phyloP scores from a whole-genome alignment of 2,797 vertebrate genomes.

The Melanogrammus aeglefinus region DNA sequence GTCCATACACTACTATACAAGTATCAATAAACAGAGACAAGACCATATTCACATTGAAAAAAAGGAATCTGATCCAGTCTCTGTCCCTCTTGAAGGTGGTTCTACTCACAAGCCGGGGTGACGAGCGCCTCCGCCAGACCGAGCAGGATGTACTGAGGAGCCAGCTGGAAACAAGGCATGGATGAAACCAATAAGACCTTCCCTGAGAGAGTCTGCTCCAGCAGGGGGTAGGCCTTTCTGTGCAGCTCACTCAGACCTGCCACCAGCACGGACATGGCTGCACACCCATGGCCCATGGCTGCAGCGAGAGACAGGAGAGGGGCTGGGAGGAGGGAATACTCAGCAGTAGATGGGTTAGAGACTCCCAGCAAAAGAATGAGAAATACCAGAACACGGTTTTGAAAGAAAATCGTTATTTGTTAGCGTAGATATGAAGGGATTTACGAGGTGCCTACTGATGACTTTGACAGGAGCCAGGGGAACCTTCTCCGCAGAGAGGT shows the following conservation, averaged over 20 bases:
- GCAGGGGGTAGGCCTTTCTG: slow-evolving; percentile 77
- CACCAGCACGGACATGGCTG: slow-evolving; percentile 76
- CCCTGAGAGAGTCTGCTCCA: slow-evolving; percentile 82
- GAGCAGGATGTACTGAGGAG: slow-evolving; percentile 87
- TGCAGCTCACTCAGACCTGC: slow-evolving; percentile 85
- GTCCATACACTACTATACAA: not conserved
- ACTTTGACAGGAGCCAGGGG: slow-evolving; percentile 73
- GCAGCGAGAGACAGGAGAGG: slow-evolving; percentile 11
- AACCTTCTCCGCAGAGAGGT: slow-evolving; percentile 63
- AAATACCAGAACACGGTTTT: not conserved
- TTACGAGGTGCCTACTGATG: slow-evolving; percentile 74
- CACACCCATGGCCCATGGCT: slow-evolving; percentile 84
- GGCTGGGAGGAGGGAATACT: not conserved
- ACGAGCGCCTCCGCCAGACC: slow-evolving; percentile 89
- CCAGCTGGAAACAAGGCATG: slow-evolving; percentile 84
- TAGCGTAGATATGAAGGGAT: slow-evolving; percentile 27
- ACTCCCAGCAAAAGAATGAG: not conserved
- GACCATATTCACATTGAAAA: not conserved
- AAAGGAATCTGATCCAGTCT: not conserved
- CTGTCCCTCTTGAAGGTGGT: not conserved
- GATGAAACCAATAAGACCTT: slow-evolving; percentile 83
- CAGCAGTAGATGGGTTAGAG: not conserved
- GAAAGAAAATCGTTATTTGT: not conserved
- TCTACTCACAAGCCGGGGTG: slow-evolving; percentile 84
- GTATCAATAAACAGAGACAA: not conserved